phyloP scores from a whole-genome alignment of 2,888 invertebrate genomes.

The Gandaritis pyraliata region DNA sequence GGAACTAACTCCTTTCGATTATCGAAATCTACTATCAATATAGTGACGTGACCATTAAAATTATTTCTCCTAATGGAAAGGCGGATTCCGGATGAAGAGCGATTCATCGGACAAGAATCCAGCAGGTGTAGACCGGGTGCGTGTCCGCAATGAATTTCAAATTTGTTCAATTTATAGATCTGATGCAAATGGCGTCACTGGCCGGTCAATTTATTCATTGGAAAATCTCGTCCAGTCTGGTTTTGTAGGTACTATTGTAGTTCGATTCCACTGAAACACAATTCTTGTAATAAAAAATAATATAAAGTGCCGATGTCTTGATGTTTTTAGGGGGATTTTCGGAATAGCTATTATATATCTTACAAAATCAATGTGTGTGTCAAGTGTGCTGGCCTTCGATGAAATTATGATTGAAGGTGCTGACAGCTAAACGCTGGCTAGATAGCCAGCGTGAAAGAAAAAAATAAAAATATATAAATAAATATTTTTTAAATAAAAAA shows the following conservation, averaged over 20 bases:
- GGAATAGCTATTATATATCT: no score
- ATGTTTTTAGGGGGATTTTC: no score
- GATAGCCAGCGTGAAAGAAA: no score
- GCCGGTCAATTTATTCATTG: slow-evolving; percentile 71
- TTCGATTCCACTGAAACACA: slow-evolving; percentile 1
- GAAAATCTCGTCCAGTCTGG: slow-evolving; percentile 51
- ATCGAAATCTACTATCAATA: slow-evolving; percentile 2
- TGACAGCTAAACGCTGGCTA: no score
- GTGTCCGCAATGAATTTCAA: slow-evolving; percentile 66
- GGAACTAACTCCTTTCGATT: no score
- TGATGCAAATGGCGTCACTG: slow-evolving; percentile 58
- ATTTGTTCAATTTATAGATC: slow-evolving; percentile 65
- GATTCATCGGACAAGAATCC: slow-evolving; percentile 31
- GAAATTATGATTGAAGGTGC: no score
- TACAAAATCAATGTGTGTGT: no score
- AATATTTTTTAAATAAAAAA: no score
- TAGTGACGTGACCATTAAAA: slow-evolving; percentile 22
- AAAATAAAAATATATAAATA: no score
- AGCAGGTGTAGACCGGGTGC: slow-evolving; percentile 44
- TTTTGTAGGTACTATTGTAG: slow-evolving; percentile 3
- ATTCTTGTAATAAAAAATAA: no score
- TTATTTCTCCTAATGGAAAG: background rate
- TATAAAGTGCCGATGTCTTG: no score
- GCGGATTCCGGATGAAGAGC: slow-evolving; percentile 19
- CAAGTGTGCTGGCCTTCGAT: no score